phyloP scores from a whole-genome alignment of 1,140 invertebrate species.

The Gonatopus flavifemur region DNA sequence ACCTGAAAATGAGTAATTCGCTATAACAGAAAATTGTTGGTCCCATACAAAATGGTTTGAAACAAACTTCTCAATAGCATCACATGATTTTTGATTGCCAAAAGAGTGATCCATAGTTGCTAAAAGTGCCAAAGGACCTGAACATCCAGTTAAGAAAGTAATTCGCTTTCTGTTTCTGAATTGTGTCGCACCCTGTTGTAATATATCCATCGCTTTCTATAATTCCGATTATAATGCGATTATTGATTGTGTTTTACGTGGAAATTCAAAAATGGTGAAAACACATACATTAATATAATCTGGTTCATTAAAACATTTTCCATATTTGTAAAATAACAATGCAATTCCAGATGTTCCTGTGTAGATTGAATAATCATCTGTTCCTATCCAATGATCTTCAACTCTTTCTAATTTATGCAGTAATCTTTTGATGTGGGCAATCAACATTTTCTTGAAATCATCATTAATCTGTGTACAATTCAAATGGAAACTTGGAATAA shows the following conservation, averaged over 20 bases:
- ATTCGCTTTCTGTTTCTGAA: constrained; percentile 57
- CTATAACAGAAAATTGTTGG: background rate
- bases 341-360: constrained; percentile 61
- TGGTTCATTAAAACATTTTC: constrained; percentile 40
- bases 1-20: constrained; percentile 42
- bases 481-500: too few species aligned
- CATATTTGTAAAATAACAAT: constrained; percentile 58
- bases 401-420: constrained; percentile 33
- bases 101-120: constrained; percentile 66
- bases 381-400: constrained; percentile 33
- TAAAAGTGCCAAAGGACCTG: constrained; percentile 72
- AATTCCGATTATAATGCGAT: constrained; percentile 13
- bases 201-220: constrained; percentile 55
- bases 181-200: constrained; percentile 52
- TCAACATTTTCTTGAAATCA: constrained; percentile 31
- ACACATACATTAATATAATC: constrained; percentile 27
- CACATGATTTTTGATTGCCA: constrained; percentile 50
- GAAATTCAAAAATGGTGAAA: background rate
- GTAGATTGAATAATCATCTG: constrained; percentile 56
- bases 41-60: background rate
- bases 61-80: constrained; percentile 57
- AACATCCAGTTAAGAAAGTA: constrained; percentile 78
- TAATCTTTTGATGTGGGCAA: constrained; percentile 22
- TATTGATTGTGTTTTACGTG: background rate
- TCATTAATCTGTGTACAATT: constrained; percentile 41